These are phyloP conservation scores for Clarias macrocephalus DNA, from an alignment of 2,113 vertebrate species.

Conservation along the genomic window DNA sequence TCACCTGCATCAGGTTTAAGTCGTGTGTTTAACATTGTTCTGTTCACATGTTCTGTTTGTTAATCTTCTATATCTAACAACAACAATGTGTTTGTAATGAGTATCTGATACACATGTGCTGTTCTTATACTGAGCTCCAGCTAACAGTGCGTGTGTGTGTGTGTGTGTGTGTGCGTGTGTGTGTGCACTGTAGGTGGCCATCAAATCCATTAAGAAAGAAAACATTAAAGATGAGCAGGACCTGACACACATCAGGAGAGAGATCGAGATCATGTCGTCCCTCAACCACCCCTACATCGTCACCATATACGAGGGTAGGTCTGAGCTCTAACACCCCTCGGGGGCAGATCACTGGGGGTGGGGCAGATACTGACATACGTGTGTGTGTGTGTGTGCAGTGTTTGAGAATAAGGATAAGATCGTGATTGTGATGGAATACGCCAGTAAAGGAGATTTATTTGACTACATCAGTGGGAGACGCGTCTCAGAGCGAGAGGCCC, in stretches of 20 bases:
- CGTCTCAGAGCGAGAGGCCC: conserved; percentile 82
- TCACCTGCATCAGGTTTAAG: too few species aligned
- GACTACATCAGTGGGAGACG: conserved; percentile 88
- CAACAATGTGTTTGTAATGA: too few species aligned
- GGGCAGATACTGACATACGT: background rate
- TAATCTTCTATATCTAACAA: too few species aligned
- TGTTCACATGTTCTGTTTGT: too few species aligned
- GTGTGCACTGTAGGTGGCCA: conserved; percentile 84
- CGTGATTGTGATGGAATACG: conserved; percentile 97
- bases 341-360: too few species aligned
- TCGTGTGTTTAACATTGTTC: too few species aligned
- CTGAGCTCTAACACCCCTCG: background rate
- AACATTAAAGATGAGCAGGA: conserved; percentile 96
- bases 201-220: conserved; percentile 95
- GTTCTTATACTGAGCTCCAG: background rate
- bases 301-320: conserved; percentile 90
- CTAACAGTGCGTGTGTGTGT: background rate
- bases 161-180: background rate
- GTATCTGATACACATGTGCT: too few species aligned
- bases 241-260: conserved; percentile 88
- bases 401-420: conserved; percentile 98
- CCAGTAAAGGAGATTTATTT: conserved; percentile 90
- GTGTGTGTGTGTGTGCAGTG: conserved; percentile 69
- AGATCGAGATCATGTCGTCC: conserved; percentile 98
- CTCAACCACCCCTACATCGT: conserved; percentile 96